Conservation (phyloP, 2,797 vertebrate species). For the Sebastes jordani region DNA sequence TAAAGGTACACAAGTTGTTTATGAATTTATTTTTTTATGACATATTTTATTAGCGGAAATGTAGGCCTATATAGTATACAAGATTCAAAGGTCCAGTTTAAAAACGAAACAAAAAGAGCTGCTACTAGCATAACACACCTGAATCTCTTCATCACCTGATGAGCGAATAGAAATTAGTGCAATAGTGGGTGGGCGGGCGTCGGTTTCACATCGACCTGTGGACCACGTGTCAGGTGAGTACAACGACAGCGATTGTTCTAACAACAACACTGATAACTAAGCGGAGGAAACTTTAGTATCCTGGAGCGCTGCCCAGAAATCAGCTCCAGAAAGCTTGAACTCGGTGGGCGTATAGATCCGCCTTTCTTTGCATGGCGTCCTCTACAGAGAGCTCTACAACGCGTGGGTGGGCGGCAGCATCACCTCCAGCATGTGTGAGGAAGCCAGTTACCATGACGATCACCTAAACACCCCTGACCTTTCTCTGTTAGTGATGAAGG, state of each 20-base stretch:
- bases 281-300: conserved; percentile 6
- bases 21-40: too few species aligned
- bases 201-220: background rate
- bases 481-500: conserved; percentile 13
- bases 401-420: conserved; percentile 54
- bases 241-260: background rate
- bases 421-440: conserved; percentile 23
- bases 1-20: too few species aligned
- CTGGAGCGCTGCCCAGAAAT: conserved; percentile 34
- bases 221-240: background rate
- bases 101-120: too few species aligned
- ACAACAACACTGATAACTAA: background rate
- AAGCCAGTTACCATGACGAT: conserved; percentile 62
- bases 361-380: conserved; percentile 9
- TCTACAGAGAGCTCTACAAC: background rate
- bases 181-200: too few species aligned
- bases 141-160: too few species aligned
- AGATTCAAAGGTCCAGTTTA: too few species aligned
- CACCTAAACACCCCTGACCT: conserved; percentile 45
- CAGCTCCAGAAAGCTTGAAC: conserved; percentile 30
- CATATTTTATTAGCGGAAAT: too few species aligned
- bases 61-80: too few species aligned
- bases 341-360: conserved; percentile 45
- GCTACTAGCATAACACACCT: too few species aligned
- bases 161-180: too few species aligned